A percentile compares a stretch with the other conserved stretches of the same genome.
phyloP scores from a whole-genome alignment of 2,888 invertebrate genomes.

The Eupithecia centaureata region DNA sequence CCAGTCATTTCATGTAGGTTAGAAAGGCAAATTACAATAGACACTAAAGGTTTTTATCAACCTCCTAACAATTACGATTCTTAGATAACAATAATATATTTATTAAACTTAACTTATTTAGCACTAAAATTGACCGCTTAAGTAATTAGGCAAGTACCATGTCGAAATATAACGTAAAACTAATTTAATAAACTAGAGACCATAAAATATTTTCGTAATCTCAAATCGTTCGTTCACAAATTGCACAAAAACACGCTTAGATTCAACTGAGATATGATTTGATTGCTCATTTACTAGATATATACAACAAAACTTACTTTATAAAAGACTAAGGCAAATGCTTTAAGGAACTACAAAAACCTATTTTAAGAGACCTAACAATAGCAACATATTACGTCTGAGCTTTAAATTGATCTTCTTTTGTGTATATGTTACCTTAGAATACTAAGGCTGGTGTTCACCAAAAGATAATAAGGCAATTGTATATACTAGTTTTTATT shows the following conservation, averaged over 20 bases:
- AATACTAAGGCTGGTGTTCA: no score
- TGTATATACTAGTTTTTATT: no score
- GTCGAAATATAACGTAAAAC: constrained; percentile 21
- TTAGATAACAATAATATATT: constrained; percentile 19
- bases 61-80: constrained; percentile 6
- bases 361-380: constrained; percentile 38
- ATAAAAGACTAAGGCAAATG: constrained; percentile 68
- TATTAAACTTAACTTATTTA: constrained; percentile 25
- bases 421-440: no score
- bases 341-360: constrained; percentile 75
- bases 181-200: constrained; percentile 24
- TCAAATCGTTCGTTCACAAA: constrained; percentile 23
- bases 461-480: no score
- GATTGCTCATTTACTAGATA: constrained; percentile 38
- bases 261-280: constrained; percentile 43
- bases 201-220: constrained; percentile 20
- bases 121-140: constrained; percentile 34
- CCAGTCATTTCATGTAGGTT: no score
- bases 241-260: constrained; percentile 40
- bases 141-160: constrained; percentile 40
- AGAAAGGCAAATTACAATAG: not conserved
- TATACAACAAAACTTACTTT: constrained; percentile 45
- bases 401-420: no score
- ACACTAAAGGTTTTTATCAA: constrained; percentile 25
- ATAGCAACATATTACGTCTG: not conserved